phyloP scores from a whole-genome alignment of 1,140 invertebrate genomes.

The Pemphigus obesinymphae region DNA sequence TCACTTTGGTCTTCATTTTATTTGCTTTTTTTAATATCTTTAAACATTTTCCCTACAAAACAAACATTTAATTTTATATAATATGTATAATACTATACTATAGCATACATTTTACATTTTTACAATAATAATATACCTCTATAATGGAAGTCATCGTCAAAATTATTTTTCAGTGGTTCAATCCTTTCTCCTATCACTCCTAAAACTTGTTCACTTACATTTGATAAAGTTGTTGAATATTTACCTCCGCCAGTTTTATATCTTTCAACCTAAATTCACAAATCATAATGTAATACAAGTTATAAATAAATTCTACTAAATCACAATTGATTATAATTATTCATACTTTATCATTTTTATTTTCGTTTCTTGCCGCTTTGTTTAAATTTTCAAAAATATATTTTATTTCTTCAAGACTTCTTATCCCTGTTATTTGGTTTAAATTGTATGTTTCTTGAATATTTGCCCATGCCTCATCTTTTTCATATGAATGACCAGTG shows the following conservation, averaged over 20 bases:
- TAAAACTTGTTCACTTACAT: neutral
- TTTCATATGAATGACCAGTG: neutral
- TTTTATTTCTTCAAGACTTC: neutral
- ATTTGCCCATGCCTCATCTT: neutral
- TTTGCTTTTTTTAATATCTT: too few relatives aligned
- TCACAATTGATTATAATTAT: neutral
- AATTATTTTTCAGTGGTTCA: neutral
- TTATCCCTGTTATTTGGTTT: neutral
- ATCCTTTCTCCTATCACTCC: neutral
- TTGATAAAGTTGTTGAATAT: neutral
- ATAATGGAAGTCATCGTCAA: neutral
- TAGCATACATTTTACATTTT: too few relatives aligned
- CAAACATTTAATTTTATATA: too few relatives aligned
- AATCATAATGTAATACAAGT: neutral
- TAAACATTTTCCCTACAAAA: too few relatives aligned
- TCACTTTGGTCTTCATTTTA: too few relatives aligned
- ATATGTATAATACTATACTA: too few relatives aligned
- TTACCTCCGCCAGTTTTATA: neutral
- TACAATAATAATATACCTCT: neutral
- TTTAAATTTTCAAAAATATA: neutral
- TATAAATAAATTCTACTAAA: neutral
- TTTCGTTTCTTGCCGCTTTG: neutral
- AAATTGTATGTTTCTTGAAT: neutral
- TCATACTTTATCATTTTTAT: neutral
- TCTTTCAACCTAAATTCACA: neutral